These are phyloP conservation scores for Pomacea maculata DNA, from an alignment of 1,140 invertebrate species.

Conservation along the genomic window DNA sequence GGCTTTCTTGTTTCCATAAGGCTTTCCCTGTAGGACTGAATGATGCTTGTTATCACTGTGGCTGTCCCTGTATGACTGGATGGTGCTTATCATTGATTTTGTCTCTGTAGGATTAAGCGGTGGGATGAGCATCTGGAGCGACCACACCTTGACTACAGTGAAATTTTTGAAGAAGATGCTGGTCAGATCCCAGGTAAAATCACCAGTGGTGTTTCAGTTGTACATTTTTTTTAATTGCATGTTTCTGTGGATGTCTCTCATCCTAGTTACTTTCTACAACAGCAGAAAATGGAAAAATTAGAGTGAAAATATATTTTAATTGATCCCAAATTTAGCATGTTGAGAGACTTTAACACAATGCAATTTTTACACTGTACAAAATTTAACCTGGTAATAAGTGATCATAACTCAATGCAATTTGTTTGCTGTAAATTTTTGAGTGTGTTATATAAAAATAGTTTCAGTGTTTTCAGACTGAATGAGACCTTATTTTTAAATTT, in stretches of 20 bases:
- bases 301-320: too few relatives aligned
- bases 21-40: too few relatives aligned
- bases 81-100: too few relatives aligned
- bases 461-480: background rate
- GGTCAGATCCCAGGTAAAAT: constrained; percentile 74
- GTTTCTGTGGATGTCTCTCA: background rate
- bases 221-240: background rate
- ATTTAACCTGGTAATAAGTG: too few relatives aligned
- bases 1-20: too few relatives aligned
- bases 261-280: background rate
- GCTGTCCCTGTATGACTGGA: too few relatives aligned
- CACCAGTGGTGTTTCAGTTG: background rate
- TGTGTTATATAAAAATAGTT: background rate
- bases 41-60: too few relatives aligned
- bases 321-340: too few relatives aligned
- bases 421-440: background rate
- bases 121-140: constrained; percentile 87
- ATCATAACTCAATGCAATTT: too few relatives aligned
- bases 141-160: constrained; percentile 97
- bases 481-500: constrained; percentile 28
- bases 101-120: constrained; percentile 56
- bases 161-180: constrained; percentile 98
- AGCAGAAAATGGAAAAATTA: too few relatives aligned
- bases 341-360: too few relatives aligned
- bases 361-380: too few relatives aligned